Evolutionary conservation across 2,113 vertebrate species (phyloP).

Genomic region (Entomyzon cyanotis): DNA sequence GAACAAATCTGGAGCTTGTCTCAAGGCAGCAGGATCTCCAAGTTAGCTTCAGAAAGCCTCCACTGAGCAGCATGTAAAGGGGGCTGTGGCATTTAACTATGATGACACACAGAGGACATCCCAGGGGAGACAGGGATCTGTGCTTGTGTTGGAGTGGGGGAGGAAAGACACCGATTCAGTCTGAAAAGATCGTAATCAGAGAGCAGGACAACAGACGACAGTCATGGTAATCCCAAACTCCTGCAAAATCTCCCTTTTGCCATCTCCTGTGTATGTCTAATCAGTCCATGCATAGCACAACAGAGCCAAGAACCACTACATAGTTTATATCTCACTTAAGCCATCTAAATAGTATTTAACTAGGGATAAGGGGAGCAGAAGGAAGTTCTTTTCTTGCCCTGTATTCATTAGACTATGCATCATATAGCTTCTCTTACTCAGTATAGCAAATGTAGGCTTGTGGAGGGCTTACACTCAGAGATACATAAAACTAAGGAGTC

Average conservation of each 20-base stretch:
- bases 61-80: neutral
- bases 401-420: neutral
- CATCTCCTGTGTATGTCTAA: neutral
- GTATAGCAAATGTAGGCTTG: neutral
- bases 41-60: neutral
- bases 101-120: neutral
- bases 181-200: neutral
- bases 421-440: neutral
- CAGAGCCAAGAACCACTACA: neutral
- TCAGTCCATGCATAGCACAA: neutral
- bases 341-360: neutral
- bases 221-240: neutral
- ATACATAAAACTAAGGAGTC: fast-evolving
- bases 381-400: neutral
- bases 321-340: neutral
- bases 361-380: neutral
- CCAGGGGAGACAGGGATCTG: neutral
- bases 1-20: neutral
- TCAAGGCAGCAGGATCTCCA: neutral
- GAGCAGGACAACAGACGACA: neutral
- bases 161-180: neutral
- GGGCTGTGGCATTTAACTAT: neutral
- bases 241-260: neutral
- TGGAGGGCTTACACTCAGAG: neutral
- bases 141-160: neutral